A percentile compares a stretch with the other conserved stretches of the same genome.
phyloP scores from a whole-genome alignment of 1,140 invertebrate species.

The Steinernema khuongi region DNA sequence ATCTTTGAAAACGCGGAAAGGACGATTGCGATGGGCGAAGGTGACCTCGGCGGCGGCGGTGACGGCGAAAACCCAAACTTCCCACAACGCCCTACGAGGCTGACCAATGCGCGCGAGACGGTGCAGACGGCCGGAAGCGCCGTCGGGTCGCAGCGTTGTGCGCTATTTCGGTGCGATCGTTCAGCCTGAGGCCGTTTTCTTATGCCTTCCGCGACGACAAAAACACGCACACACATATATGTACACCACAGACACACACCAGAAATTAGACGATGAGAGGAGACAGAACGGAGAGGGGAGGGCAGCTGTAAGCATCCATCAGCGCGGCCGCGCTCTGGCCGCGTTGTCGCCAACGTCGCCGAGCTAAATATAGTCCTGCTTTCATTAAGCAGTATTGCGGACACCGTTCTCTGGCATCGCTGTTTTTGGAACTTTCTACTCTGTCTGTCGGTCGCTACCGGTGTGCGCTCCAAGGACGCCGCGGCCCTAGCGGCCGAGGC shows the following conservation, averaged over 20 bases:
- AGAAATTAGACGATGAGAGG: conserved; percentile 6
- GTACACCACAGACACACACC: neutral
- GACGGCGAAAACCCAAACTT: no score
- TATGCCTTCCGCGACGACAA: neutral
- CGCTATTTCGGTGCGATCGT: neutral
- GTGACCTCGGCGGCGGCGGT: no score
- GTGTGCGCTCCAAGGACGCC: no score
- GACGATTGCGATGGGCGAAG: no score
- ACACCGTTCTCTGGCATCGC: neutral
- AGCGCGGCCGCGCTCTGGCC: neutral
- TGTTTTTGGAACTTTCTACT: no score
- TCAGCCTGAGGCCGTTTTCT: neutral
- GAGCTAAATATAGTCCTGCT: conserved; percentile 6
- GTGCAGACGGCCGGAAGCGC: no score
- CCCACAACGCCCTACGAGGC: no score
- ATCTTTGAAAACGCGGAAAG: neutral
- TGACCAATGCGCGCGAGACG: no score
- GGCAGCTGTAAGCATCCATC: conserved; percentile 4
- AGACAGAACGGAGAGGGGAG: neutral
- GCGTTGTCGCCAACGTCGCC: conserved; percentile 1
- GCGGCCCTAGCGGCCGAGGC: no score
- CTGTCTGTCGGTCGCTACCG: no score
- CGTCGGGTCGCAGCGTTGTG: no score
- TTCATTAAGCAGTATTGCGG: conserved; percentile 10
- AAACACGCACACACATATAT: conserved; percentile 11